Base-by-base conservation (phyloP, 2,113 vertebrate species). In the Pantherophis guttatus region DNA sequence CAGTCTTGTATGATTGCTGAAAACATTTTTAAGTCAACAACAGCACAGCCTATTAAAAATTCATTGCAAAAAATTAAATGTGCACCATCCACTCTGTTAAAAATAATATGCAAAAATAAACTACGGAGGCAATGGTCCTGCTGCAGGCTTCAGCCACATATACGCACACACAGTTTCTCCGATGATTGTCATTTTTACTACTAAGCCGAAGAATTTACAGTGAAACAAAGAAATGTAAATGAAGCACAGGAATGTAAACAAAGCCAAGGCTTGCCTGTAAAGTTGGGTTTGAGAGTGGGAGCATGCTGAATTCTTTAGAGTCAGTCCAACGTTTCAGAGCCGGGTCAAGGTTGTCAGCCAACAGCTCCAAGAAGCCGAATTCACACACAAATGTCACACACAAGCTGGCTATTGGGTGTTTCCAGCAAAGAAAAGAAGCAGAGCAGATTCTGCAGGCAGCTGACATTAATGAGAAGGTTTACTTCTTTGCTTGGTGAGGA, bases 101-200 rank as follows among this genome's bases (percentile, higher is more conserved):
- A 90, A 92, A 90, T 55, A 89, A 39, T 92, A 93, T 94, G 85
- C 81, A 12, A 91, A 88, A 95, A 94, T 94, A 93, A 90, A 96
- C 95, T 92, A 89, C 29, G 48, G 91, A 15, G 55, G 44, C 44
- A 94, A 0, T 65, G 29, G 62, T 65, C 62, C 62, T 12, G 26
- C 26, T 65, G 62, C 62, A 65, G 26, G 11, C 62, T 65, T 65
- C 62, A 65, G 62, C 62, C 26, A 65, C 62, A 29, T 62, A 29
- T 1, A 29, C 0, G 1, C 62, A 65, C 26, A 62, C 3, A 65
- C 10, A 65, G 62, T 65, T 65, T 29, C 9, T 65, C 3, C 1
- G 1, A 5, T 29, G 24, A 65, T 65, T 65, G 29, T 65, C 26
- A 65, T 65, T 65, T 58, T 65, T 29, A 65, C 26, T 29, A 29